A percentile compares a stretch with the other conserved stretches of the same genome.
Evolutionary conservation across 2,113 vertebrate genomes (phyloP).

Genomic region (Hyla sarda): DNA sequence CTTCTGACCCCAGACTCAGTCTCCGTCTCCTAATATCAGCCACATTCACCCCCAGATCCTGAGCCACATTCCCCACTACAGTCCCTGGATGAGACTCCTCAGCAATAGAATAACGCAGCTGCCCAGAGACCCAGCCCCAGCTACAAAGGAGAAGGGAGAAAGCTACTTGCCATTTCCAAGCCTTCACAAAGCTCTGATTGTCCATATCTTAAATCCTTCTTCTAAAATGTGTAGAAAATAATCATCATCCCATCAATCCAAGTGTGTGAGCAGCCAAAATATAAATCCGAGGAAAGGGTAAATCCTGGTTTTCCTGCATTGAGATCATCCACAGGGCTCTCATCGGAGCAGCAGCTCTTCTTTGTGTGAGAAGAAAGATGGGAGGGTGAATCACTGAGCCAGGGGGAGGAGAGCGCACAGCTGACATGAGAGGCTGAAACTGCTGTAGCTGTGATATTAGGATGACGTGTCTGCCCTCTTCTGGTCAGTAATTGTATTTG

Average conservation of each 20-base stretch:
- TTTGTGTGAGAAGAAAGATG: conserved; percentile 63
- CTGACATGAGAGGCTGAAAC: not conserved
- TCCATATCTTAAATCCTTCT: conserved; percentile 70
- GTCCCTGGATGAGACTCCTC: conserved; percentile 77
- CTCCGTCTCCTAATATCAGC: conserved; percentile 60
- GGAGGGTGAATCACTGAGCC: conserved; percentile 71
- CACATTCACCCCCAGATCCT: conserved; percentile 64
- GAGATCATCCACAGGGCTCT: conserved; percentile 76
- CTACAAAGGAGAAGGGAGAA: conserved; percentile 76
- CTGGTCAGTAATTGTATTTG: conserved; percentile 20
- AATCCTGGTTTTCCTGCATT: conserved; percentile 63
- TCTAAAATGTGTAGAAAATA: conserved; percentile 51
- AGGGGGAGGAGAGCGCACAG: conserved; percentile 57
- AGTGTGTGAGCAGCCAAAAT: conserved; percentile 17
- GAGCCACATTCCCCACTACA: conserved; percentile 66
- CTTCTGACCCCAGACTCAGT: conserved; percentile 62
- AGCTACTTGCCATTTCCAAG: conserved; percentile 83
- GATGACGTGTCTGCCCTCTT: conserved; percentile 43
- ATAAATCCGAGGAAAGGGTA: not conserved
- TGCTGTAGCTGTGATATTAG: not conserved
- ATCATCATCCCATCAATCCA: conserved; percentile 45
- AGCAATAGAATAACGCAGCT: conserved; percentile 77
- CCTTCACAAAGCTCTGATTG: conserved; percentile 65
- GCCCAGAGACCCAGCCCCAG: conserved; percentile 78
- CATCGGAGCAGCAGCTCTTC: conserved; percentile 74